phyloP scores from a whole-genome alignment of 2,888 invertebrate species.

The Erynnis tages region DNA sequence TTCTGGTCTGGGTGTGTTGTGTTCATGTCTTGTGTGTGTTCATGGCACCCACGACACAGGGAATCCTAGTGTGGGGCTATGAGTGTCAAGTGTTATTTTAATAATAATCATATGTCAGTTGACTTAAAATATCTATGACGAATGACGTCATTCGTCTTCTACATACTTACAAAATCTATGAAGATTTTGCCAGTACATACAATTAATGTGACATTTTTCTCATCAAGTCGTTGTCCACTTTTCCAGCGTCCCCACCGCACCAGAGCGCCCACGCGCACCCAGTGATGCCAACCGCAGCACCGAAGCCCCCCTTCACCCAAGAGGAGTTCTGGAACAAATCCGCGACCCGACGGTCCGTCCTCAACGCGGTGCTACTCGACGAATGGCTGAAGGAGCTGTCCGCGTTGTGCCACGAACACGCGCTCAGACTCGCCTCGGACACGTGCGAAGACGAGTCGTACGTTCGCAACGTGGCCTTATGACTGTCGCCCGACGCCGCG shows the following conservation, averaged over 20 bases:
- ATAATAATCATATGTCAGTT: no score
- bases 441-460: conserved; percentile 64
- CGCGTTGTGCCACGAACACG: conserved; percentile 96
- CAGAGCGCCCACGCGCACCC: conserved; percentile 46
- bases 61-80: no score
- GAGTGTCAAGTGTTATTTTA: no score
- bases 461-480: conserved; percentile 66
- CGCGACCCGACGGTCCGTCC: conserved; percentile 61
- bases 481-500: conserved; percentile 60
- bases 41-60: no score
- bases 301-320: conserved; percentile 60
- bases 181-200: no score
- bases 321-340: conserved; percentile 75
- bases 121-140: no score
- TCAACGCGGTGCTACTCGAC: conserved; percentile 91
- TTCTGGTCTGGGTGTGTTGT: no score
- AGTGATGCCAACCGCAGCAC: conserved; percentile 46
- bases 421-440: conserved; percentile 74
- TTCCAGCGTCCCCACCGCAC: conserved; percentile 45
- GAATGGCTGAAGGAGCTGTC: conserved; percentile 98
- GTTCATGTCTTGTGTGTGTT: no score
- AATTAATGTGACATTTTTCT: no score
- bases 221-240: conserved; percentile 2
- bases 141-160: no score
- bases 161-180: no score